These are phyloP conservation scores for Paramuricea clavata DNA, from an alignment of 92 coral and sea anemone genomes.

Conservation along the genomic window DNA sequence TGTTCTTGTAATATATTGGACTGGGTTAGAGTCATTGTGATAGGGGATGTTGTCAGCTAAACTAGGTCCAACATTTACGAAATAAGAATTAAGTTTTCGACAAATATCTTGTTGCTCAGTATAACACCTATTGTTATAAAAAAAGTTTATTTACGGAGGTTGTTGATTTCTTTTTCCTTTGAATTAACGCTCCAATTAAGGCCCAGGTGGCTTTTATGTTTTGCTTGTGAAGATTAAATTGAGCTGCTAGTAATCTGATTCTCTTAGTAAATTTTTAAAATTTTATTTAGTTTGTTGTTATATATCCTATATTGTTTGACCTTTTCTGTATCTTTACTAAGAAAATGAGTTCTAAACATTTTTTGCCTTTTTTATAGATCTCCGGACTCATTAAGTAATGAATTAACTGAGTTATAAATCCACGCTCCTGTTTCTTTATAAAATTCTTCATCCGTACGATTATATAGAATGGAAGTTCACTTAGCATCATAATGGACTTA, in stretches of 20 bases:
- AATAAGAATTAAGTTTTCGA: too few species aligned
- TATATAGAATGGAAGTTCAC: too few species aligned
- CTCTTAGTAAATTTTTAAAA: background rate
- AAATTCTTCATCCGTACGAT: too few species aligned
- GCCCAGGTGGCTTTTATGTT: constrained; percentile 19
- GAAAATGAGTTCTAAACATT: too few species aligned
- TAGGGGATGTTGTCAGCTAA: background rate
- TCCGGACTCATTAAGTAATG: too few species aligned
- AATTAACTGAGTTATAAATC: too few species aligned
- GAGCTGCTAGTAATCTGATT: constrained; percentile 19
- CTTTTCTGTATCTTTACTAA: background rate
- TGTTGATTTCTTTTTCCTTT: background rate
- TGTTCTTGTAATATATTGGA: background rate
- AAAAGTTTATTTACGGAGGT: constrained; percentile 1
- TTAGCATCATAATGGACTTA: too few species aligned
- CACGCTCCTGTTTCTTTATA: too few species aligned
- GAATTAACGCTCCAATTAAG: background rate
- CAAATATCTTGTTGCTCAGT: constrained; percentile 6
- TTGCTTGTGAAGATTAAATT: constrained; percentile 22
- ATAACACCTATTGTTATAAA: constrained; percentile 9
- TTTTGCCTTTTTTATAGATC: too few species aligned
- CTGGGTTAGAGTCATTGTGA: constrained; percentile 3
- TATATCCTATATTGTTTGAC: background rate
- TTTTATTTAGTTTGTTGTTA: constrained; percentile 10
- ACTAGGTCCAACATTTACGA: constrained; percentile 23